These are phyloP conservation scores for Cnemophilus loriae DNA, from an alignment of 2,113 vertebrate species.

Conservation along the genomic window DNA sequence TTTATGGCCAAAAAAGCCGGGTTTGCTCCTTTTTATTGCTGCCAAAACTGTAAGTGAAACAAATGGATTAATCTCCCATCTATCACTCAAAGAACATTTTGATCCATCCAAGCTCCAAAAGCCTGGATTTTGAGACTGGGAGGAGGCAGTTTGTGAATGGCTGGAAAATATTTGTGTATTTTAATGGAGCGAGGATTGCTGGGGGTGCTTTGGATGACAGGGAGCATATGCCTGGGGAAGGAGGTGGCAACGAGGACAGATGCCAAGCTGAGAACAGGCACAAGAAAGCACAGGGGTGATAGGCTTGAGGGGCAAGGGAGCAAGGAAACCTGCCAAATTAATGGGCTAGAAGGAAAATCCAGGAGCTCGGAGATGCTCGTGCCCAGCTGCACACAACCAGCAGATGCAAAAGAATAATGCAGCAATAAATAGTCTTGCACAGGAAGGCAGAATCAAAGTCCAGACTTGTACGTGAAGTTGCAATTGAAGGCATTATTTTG, in stretches of 20 bases:
- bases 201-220: neutral
- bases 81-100: neutral
- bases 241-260: neutral
- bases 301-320: neutral
- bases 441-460: neutral
- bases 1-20: neutral
- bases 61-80: neutral
- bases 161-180: neutral
- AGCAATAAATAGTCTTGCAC: neutral
- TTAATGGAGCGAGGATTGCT: neutral
- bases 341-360: neutral
- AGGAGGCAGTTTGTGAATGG: neutral
- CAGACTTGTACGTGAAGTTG: neutral
- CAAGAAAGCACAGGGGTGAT: neutral
- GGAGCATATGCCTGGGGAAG: neutral
- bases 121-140: neutral
- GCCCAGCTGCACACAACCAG: neutral
- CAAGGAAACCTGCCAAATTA: neutral
- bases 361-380: neutral
- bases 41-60: conserved; percentile 3
- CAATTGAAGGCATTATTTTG: neutral
- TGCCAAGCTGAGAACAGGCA: neutral
- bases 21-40: neutral
- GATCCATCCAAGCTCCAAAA: neutral
- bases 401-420: neutral